Percentiles rank a stretch among this genome's conserved stretches.
Conservation (phyloP, 2,797 vertebrate species). For the Arctocebus calabarensis region DNA sequence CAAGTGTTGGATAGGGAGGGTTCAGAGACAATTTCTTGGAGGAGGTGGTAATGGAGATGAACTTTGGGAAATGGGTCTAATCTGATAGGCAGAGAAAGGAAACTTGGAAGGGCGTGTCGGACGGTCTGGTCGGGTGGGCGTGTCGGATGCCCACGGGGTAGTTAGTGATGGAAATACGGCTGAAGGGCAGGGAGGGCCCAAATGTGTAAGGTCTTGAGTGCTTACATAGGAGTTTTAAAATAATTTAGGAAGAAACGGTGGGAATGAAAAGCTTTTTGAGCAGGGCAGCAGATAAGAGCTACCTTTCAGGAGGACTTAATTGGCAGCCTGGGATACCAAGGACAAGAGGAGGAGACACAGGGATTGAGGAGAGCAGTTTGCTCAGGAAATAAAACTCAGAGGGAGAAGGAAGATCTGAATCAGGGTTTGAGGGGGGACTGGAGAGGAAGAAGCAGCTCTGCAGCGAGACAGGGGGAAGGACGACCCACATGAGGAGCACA, state of each 20-base stretch:
- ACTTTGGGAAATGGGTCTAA: background rate
- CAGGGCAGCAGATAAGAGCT: background rate
- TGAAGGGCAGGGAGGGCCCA: background rate
- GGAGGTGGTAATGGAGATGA: background rate
- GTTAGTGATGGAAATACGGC: background rate
- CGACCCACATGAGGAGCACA: background rate
- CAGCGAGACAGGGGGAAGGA: background rate
- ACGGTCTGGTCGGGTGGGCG: too few species aligned
- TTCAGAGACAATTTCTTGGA: background rate
- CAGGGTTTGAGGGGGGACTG: background rate
- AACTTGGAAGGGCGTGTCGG: background rate
- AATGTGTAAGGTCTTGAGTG: background rate
- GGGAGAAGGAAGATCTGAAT: background rate
- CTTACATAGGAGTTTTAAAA: background rate
- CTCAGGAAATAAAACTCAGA: background rate
- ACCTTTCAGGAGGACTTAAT: background rate
- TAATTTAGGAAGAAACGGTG: background rate
- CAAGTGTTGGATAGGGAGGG: background rate
- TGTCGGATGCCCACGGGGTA: accelerated
- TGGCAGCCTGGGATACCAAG: background rate
- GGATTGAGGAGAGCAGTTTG: background rate
- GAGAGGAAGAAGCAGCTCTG: background rate
- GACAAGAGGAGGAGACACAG: background rate
- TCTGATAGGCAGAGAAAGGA: background rate
- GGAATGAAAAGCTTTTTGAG: conserved; percentile 24